A percentile compares a stretch with the other conserved stretches of the same genome.
phyloP scores from a whole-genome alignment of 2,888 invertebrate genomes.

The Cantharis flavilabris region DNA sequence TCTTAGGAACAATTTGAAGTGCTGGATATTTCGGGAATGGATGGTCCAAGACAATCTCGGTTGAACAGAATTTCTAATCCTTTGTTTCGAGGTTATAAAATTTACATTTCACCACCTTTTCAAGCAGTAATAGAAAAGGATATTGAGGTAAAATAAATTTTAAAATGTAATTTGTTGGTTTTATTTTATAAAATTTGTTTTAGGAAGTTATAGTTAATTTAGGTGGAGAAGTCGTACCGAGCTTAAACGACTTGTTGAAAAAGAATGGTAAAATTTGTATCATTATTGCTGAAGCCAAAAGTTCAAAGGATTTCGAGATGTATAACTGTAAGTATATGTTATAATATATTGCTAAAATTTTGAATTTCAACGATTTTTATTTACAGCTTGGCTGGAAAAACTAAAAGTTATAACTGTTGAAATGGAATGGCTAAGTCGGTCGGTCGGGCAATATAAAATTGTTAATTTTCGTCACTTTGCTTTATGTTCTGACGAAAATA shows the following conservation, averaged over 20 bases:
- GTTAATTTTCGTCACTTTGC: constrained; percentile 46
- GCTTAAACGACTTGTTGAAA: constrained; percentile 35
- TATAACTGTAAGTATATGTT: constrained; percentile 45
- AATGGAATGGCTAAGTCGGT: constrained; percentile 51
- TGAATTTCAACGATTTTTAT: constrained; percentile 14
- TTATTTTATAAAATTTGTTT: constrained; percentile 12
- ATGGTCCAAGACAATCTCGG: constrained; percentile 60
- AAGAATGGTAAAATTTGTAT: constrained; percentile 42
- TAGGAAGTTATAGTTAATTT: constrained; percentile 43
- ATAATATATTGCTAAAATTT: neutral
- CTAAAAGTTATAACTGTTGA: constrained; percentile 50
- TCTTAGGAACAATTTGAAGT: constrained; percentile 60
- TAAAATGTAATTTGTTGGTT: neutral
- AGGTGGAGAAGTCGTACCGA: constrained; percentile 43
- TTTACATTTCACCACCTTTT: constrained; percentile 61
- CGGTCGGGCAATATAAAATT: constrained; percentile 49
- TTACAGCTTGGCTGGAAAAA: constrained; percentile 47
- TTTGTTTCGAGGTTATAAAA: constrained; percentile 59
- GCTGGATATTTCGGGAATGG: constrained; percentile 59
- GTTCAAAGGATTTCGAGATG: constrained; percentile 43
- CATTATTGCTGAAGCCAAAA: constrained; percentile 47
- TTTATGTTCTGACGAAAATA: constrained; percentile 45
- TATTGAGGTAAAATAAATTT: constrained; percentile 44
- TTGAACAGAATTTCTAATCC: constrained; percentile 48
- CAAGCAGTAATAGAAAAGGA: constrained; percentile 41